Evolutionary conservation across 2,113 vertebrate species (phyloP), one percentile per base, ranked within the genome.

Genomic region (Hepsetus odoe): DNA sequence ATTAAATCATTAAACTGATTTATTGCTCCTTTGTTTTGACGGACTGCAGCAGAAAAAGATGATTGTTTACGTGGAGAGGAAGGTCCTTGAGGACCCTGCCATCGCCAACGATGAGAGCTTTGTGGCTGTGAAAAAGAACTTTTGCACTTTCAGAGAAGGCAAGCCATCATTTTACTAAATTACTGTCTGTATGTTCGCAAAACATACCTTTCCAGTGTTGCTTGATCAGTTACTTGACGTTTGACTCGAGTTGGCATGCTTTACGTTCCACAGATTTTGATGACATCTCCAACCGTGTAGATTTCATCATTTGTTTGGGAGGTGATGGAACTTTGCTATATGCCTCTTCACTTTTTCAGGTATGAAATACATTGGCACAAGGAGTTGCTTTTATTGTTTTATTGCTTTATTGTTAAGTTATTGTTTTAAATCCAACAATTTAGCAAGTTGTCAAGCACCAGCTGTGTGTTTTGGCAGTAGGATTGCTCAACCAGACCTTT

Each of bases 121-220:
- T 53, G 94, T 92, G 76, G 88, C 94, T 40, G 90, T 96, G 65
- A 95, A 95, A 51, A 97, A 94, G 90, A 97, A 94, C 76, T 97
- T 98, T 88, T 98, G 97, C 92, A 98, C 98, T 79, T 99, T 99
- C 87, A 92, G 95, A 82, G 97, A 99, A 93, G 98, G 98, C 95
- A 80, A 0, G 38, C 3, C 11, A 14, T 56, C 33, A 12, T 11
- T 51, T 13, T 13, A 20, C 14, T 53, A 28, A 7, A 24, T 33
- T 35, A 51, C 28, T 32, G 9, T 16, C 11, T 30, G 6, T 10
- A 10, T 24, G 20, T 24, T 24, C 24, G 8, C 20, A 55, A 4
- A 24, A 7, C 51, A 3, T 30, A 18, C n/a, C 13, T 16, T 11
- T 51, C 16, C 10, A 28, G 46, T 18, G 24, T 32, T 42, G 18